Conservation (phyloP, 2,888 invertebrate genomes). For the Drosophila tanythrix region DNA sequence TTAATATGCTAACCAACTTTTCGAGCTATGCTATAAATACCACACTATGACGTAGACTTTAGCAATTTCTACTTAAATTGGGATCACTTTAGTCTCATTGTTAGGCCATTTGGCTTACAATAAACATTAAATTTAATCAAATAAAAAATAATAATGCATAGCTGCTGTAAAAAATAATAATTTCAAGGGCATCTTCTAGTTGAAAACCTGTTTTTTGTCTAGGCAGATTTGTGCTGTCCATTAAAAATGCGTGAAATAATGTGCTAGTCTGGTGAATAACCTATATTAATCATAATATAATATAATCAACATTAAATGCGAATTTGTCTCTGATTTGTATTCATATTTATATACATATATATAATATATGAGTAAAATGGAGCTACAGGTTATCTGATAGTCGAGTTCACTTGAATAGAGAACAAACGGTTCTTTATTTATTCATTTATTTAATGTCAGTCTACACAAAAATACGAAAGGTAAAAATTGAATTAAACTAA, state of each 20-base stretch:
- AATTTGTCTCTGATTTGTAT: not conserved
- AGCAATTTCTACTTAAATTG: not conserved
- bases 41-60: not conserved
- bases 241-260: not conserved
- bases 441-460: not conserved
- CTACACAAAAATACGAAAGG: too few relatives aligned
- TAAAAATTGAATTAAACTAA: not conserved
- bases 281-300: not conserved
- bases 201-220: constrained; percentile 18
- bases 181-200: constrained; percentile 11
- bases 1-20: not conserved
- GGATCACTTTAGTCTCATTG: constrained; percentile 4
- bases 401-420: too few relatives aligned
- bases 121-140: not conserved
- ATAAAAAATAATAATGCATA: not conserved
- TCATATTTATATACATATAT: not conserved
- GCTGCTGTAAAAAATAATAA: constrained; percentile 5
- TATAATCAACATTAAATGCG: not conserved
- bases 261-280: not conserved
- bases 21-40: not conserved
- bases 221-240: not conserved
- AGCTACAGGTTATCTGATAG: not conserved
- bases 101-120: constrained; percentile 4
- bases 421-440: not conserved
- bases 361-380: not conserved